Evolutionary conservation across 2,113 vertebrate genomes (phyloP).

Genomic region (Perognathus longimembris): DNA sequence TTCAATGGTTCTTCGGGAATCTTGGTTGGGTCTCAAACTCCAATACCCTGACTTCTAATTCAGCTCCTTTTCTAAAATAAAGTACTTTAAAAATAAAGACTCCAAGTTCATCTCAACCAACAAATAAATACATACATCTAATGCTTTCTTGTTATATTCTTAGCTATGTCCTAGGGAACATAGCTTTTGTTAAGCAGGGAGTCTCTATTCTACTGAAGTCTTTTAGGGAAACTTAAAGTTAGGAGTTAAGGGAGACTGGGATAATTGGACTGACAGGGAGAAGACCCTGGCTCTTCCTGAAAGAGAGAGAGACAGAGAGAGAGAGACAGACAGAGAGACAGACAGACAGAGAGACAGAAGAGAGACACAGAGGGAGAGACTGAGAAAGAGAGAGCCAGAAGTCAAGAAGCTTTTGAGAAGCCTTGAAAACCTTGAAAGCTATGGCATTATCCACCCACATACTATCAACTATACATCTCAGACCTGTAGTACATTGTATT

Average conservation of each 20-base stretch:
- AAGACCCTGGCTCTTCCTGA: background rate
- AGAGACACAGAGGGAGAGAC: background rate
- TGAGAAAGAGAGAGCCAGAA: background rate
- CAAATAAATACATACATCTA: background rate
- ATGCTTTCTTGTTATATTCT: background rate
- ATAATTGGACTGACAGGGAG: background rate
- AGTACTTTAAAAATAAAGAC: background rate
- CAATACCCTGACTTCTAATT: background rate
- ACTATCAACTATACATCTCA: background rate
- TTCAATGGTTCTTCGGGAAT: background rate
- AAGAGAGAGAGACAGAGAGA: background rate
- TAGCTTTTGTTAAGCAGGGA: background rate
- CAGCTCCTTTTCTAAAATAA: background rate
- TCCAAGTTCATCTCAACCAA: background rate
- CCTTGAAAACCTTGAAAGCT: background rate
- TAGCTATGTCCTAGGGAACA: background rate
- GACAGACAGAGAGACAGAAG: background rate
- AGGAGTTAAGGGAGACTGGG: background rate
- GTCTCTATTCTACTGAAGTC: background rate
- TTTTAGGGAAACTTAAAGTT: background rate
- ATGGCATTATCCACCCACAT: background rate
- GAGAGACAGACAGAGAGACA: background rate
- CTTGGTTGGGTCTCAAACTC: background rate
- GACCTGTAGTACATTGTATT: background rate
- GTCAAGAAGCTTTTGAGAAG: background rate